Percentiles rank a stretch among this genome's conserved stretches.
phyloP scores from a whole-genome alignment of 2,113 vertebrate species.

The Petaurus breviceps region DNA sequence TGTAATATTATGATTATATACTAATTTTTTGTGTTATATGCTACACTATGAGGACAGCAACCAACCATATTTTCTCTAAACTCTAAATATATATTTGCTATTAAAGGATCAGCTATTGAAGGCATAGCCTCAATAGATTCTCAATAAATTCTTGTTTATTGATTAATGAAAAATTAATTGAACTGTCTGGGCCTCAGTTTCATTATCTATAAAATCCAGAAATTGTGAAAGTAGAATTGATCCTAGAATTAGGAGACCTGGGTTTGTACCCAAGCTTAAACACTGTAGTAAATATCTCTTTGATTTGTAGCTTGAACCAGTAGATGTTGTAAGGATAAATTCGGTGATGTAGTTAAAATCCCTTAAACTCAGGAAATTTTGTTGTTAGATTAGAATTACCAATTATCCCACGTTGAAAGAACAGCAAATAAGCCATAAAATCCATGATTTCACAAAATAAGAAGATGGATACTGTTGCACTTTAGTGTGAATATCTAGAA shows the following conservation, averaged over 20 bases:
- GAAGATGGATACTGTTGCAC: not conserved
- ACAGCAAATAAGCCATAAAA: constrained; percentile 16
- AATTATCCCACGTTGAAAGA: not conserved
- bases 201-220: not conserved
- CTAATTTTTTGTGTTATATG: too few species aligned
- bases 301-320: not conserved
- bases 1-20: too few species aligned
- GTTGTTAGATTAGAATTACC: constrained; percentile 13
- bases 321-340: not conserved
- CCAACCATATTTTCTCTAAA: not conserved
- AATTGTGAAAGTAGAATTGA: not conserved
- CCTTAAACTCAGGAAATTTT: not conserved
- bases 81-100: too few species aligned
- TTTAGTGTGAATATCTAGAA: not conserved
- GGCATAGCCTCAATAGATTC: not conserved
- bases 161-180: not conserved
- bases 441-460: not conserved
- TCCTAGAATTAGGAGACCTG: not conserved
- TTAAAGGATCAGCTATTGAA: not conserved
- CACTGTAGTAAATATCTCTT: not conserved
- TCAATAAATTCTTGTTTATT: not conserved
- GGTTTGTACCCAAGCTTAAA: not conserved
- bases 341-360: not conserved
- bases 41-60: not conserved
- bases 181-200: not conserved